Conservation (phyloP, 2,888 invertebrate genomes). For the Lasioglossum oenotherae region DNA sequence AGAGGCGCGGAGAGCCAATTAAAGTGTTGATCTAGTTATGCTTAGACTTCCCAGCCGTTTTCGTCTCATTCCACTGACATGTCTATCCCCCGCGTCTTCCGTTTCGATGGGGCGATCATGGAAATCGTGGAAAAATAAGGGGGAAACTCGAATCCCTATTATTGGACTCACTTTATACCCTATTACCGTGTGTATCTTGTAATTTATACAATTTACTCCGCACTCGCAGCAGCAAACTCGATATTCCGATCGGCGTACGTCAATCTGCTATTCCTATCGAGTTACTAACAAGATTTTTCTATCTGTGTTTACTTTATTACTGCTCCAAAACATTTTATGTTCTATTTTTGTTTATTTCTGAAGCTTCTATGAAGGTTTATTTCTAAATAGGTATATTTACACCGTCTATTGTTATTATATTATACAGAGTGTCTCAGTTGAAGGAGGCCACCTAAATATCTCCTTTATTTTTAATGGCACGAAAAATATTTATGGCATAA, state of each 20-base stretch:
- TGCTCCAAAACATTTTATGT: neutral
- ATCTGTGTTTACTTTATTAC: neutral
- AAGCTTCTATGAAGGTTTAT: neutral
- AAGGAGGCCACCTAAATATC: too few species aligned
- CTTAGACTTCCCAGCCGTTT: conserved; percentile 32
- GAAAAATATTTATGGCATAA: too few species aligned
- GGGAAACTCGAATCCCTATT: neutral
- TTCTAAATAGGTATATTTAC: neutral
- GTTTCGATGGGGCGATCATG: conserved; percentile 2
- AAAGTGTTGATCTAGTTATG: conserved; percentile 63
- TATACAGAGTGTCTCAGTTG: too few species aligned
- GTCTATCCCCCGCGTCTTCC: neutral
- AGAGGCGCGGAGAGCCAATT: conserved; percentile 55
- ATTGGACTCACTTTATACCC: neutral
- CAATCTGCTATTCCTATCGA: neutral
- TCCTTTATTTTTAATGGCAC: too few species aligned
- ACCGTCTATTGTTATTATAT: too few species aligned
- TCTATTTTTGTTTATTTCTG: neutral
- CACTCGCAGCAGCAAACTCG: neutral
- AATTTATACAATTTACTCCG: conserved; percentile 29
- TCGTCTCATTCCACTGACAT: conserved; percentile 36
- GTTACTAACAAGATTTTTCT: neutral
- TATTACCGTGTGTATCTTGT: neutral
- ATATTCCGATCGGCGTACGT: neutral
- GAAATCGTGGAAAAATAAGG: conserved; percentile 9